Evolutionary conservation across 2,113 vertebrate species (phyloP).

Genomic region (Garra rufa): DNA sequence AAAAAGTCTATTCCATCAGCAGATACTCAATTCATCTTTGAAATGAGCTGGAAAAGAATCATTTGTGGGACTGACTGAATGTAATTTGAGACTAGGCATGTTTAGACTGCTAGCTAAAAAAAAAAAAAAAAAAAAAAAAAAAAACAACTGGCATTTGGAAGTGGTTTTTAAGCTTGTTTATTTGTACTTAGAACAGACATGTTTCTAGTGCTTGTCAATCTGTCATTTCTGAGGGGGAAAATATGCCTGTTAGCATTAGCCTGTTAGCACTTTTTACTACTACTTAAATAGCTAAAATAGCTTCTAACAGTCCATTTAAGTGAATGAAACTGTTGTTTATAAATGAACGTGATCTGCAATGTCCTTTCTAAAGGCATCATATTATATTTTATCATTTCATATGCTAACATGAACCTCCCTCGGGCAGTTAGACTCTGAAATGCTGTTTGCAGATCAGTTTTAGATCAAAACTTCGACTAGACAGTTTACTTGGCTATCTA

Average conservation of each 20-base stretch:
- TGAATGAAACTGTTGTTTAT: not conserved
- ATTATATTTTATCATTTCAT: not conserved
- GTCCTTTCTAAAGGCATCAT: slow-evolving; percentile 4
- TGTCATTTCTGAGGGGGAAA: not conserved
- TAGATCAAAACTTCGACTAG: slow-evolving; percentile 6
- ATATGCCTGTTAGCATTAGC: not conserved
- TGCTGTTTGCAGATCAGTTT: slow-evolving; percentile 8
- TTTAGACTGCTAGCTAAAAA: slow-evolving; percentile 36
- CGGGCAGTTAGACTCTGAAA: not conserved
- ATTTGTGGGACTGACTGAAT: slow-evolving; percentile 20
- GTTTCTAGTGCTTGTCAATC: slow-evolving; percentile 28
- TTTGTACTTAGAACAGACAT: slow-evolving; percentile 17
- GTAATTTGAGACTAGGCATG: slow-evolving; percentile 26
- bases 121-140: slow-evolving; percentile 36
- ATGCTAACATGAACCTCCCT: not conserved
- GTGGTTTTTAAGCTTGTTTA: slow-evolving; percentile 19
- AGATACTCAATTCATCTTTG: not conserved
- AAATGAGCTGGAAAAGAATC: slow-evolving; percentile 9
- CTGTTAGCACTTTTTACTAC: not conserved
- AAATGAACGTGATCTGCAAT: not conserved
- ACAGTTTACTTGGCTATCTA: not conserved
- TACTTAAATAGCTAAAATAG: not conserved
- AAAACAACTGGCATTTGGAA: slow-evolving; percentile 17
- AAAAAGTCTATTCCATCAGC: slow-evolving; percentile 16
- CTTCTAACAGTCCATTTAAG: not conserved